Evolutionary conservation across 1,140 invertebrate species (phyloP), one percentile per base, ranked within the genome.

Genomic region (Philopotamus ludificatus): DNA sequence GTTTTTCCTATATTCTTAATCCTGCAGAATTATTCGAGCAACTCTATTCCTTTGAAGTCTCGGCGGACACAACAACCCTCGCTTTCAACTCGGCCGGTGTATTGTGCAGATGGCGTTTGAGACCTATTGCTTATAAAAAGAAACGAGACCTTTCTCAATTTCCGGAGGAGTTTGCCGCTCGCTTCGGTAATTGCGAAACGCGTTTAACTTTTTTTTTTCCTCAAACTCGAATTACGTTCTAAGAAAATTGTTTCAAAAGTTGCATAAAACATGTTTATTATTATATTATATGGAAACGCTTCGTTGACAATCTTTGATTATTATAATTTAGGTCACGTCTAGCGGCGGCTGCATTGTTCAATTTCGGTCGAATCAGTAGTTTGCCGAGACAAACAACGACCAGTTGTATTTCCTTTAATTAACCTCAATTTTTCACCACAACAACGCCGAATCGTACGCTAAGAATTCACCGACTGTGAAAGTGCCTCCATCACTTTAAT

Each of bases 1-100:
- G 10, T 47, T 47, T 47, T 47, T 20, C 44, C 44, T 20, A 47
- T 47, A 47, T 47, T 47, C 44, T 47, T 47, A 47, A 47, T 47
- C 44, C 44, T 20, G 8, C 7, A 16, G 4, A 47, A 47, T 47
- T 9, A 47, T 47, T 47, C 18, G 18, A 34, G 28, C 28, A 4
- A 34, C 4, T 34, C 28, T 7, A 34, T 20, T 47, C 44, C 44
- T 47, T 47, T 47, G 44, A 47, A 47, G 44, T 47, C 10, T 12
- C 34, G 34, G 44, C 44, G 8, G 44, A 47, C 44, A 9, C 44
- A 47, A 34, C 28, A 34, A 34, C 28, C 28, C 28, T 34, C 28
- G n/a, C 12, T 34, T 34, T 12, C 28, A 47, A 47, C 10, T n/a
- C n/a, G n/a, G n/a, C n/a, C n/a, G n/a, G n/a, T n/a, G 44, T 20